phyloP scores from a whole-genome alignment of 1,140 invertebrate species.

The Trachymyrmex septentrionalis region DNA sequence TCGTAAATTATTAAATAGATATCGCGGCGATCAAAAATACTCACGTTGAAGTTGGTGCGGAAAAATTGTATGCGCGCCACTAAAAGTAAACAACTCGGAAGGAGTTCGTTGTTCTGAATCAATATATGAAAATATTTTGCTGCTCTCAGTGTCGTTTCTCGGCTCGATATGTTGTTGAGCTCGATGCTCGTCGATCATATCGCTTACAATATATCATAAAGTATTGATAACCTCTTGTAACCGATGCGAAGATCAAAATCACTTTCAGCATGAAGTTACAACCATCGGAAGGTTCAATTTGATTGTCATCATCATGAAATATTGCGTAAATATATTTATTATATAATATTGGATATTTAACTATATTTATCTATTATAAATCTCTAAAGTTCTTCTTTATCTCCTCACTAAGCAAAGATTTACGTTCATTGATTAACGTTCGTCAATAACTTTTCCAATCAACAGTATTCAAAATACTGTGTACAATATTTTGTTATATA shows the following conservation, averaged over 20 bases:
- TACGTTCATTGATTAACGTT: neutral
- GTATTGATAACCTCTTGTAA: conserved; percentile 1
- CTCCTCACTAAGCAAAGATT: neutral
- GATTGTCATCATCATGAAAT: neutral
- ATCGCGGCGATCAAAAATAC: conserved; percentile 46
- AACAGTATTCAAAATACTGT: neutral
- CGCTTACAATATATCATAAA: neutral
- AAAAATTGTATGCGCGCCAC: conserved; percentile 56
- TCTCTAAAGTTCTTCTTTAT: neutral
- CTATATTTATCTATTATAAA: neutral
- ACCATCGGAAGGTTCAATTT: neutral
- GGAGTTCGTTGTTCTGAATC: conserved; percentile 62
- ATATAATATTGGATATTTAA: neutral
- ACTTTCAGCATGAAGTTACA: neutral
- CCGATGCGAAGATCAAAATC: neutral
- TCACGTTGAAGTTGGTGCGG: conserved; percentile 4
- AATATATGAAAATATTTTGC: conserved; percentile 60
- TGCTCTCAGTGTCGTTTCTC: conserved; percentile 19
- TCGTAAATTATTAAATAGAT: conserved; percentile 69
- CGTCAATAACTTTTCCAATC: neutral
- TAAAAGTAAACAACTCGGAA: conserved; percentile 67
- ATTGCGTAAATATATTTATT: conserved; percentile 4
- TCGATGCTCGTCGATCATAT: neutral
- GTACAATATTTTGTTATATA: too few relatives aligned
- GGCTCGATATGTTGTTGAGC: too few relatives aligned